Evolutionary conservation across 2,888 invertebrate genomes (phyloP).

Genomic region (Electrophaes corylata): DNA sequence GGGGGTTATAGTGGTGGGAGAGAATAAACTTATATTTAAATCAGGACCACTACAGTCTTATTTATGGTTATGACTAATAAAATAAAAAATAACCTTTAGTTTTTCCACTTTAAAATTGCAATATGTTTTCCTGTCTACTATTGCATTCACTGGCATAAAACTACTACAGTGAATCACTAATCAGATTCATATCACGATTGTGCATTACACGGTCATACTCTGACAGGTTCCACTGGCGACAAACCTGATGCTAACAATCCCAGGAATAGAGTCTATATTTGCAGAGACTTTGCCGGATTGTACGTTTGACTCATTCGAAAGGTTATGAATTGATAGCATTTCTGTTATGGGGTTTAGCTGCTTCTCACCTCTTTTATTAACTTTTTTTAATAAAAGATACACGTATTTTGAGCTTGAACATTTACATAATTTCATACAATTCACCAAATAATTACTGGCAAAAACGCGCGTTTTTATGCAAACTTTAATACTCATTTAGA

Average conservation of each 20-base stretch:
- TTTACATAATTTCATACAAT: too few species aligned
- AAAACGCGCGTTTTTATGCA: too few species aligned
- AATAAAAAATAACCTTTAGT: background rate
- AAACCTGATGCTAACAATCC: background rate
- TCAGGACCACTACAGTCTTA: too few species aligned
- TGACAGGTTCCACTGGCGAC: background rate
- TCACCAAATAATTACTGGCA: too few species aligned
- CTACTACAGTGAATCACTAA: constrained; percentile 44
- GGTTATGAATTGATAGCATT: constrained; percentile 13
- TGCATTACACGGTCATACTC: constrained; percentile 10
- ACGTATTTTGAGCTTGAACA: too few species aligned
- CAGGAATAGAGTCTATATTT: constrained; percentile 11
- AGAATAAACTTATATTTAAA: too few species aligned
- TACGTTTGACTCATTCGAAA: constrained; percentile 9
- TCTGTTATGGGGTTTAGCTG: background rate
- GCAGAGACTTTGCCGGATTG: background rate
- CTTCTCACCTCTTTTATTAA: background rate
- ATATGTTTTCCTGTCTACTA: constrained; percentile 17
- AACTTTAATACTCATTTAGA: too few species aligned
- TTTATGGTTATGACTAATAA: background rate
- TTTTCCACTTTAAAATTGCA: constrained; percentile 24
- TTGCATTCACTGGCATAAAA: constrained; percentile 27
- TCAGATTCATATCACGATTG: constrained; percentile 53
- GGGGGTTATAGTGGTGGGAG: too few species aligned
- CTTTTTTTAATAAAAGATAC: too few species aligned